Percentiles rank a stretch among this genome's conserved stretches.
Conservation (phyloP, 2,797 vertebrate species). For the Micromesistius poutassou region DNA sequence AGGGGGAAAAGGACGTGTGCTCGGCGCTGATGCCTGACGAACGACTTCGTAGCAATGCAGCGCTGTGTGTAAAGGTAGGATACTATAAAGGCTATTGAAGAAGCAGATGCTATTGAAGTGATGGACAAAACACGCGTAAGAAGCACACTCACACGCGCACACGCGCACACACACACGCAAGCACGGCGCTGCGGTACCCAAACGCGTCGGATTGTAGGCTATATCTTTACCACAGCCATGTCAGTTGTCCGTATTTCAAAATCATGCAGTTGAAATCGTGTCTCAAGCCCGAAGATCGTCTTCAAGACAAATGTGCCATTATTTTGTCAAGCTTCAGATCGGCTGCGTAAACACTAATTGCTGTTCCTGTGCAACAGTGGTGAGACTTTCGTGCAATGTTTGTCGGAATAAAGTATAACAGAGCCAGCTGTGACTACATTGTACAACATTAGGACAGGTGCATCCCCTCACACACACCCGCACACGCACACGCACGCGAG, state of each 20-base stretch:
- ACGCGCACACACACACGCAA: conserved; percentile 6
- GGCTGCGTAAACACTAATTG: background rate
- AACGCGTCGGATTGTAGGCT: conserved; percentile 19
- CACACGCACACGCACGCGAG: background rate
- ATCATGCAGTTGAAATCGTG: background rate
- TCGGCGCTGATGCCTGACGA: background rate
- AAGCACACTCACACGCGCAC: conserved; percentile 4
- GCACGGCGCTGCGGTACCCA: conserved; percentile 37
- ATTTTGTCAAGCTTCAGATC: background rate
- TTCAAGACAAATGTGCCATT: background rate
- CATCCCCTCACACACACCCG: background rate
- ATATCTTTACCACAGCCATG: conserved; percentile 17
- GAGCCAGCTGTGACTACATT: background rate
- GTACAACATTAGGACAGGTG: background rate
- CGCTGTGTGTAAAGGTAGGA: background rate
- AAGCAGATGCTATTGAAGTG: background rate
- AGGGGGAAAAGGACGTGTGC: background rate
- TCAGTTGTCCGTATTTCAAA: background rate
- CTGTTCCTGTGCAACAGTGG: background rate
- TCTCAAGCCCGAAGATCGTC: background rate
- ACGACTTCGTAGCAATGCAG: background rate
- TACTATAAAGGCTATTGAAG: background rate
- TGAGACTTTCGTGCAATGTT: background rate
- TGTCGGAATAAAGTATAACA: too few relatives aligned
- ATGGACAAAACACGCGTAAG: background rate